Evolutionary conservation across 2,797 vertebrate genomes (phyloP).

Genomic region (Sternotherus odoratus): DNA sequence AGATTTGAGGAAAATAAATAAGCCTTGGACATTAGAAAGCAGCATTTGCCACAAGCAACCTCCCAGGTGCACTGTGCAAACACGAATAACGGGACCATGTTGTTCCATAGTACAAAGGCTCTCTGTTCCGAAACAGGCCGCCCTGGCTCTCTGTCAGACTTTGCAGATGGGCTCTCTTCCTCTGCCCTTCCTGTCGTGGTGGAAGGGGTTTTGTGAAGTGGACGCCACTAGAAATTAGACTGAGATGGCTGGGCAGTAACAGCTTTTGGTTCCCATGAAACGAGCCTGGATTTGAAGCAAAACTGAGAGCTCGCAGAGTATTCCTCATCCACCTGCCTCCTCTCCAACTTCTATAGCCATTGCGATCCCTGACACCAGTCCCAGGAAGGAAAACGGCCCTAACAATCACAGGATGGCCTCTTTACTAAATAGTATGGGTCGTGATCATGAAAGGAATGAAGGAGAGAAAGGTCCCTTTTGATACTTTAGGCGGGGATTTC

Average conservation of each 20-base stretch:
- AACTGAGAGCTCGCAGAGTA: accelerated
- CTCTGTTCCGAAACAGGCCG: neutral
- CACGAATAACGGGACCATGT: accelerated
- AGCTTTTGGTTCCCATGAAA: neutral
- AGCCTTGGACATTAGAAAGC: neutral
- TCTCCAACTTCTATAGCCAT: neutral
- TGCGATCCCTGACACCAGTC: neutral
- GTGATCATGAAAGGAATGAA: neutral
- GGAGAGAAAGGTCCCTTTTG: neutral
- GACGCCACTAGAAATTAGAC: neutral
- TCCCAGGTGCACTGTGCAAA: neutral
- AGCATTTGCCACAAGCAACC: neutral
- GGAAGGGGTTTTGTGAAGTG: neutral
- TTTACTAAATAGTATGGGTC: neutral
- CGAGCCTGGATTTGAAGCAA: neutral
- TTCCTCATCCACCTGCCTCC: neutral
- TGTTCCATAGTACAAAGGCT: neutral
- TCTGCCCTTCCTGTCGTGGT: neutral
- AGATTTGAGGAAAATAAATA: neutral
- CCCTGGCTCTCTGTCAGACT: neutral
- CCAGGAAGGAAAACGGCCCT: neutral
- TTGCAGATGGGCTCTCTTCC: neutral
- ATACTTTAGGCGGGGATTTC: neutral
- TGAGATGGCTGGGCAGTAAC: accelerated
- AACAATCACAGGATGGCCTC: neutral